Percentiles rank a stretch among this genome's conserved stretches.
These are phyloP conservation scores for Apaloderma vittatum DNA, from an alignment of 2,113 vertebrate genomes.

Conservation along the genomic window DNA sequence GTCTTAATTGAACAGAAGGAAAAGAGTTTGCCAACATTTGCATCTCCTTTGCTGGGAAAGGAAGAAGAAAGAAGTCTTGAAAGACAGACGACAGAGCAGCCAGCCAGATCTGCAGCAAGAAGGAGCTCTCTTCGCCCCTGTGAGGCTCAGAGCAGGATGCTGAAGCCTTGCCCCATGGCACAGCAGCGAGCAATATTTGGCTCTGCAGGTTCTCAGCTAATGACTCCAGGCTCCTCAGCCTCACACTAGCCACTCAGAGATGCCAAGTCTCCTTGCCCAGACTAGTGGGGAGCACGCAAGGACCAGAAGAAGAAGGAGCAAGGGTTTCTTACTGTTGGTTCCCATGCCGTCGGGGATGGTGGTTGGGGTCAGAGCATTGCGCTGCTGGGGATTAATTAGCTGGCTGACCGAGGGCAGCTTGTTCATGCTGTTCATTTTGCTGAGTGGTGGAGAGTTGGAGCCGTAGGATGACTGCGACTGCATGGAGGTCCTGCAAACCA, in stretches of 20 bases:
- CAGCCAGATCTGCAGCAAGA: background rate
- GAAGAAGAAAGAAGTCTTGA: background rate
- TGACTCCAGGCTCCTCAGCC: background rate
- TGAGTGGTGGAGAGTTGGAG: constrained; percentile 90
- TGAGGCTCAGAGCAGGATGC: background rate
- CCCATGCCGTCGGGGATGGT: constrained; percentile 91
- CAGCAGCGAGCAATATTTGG: background rate
- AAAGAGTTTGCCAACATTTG: background rate
- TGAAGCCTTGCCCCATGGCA: background rate
- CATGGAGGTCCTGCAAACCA: constrained; percentile 88
- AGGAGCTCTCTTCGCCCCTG: background rate
- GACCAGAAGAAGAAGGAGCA: background rate
- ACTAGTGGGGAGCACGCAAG: background rate
- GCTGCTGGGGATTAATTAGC: constrained; percentile 97
- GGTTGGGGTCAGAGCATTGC: constrained; percentile 93
- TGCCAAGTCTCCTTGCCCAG: background rate
- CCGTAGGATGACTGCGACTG: constrained; percentile 89
- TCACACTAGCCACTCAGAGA: background rate
- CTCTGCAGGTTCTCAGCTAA: background rate
- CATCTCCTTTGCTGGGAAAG: background rate
- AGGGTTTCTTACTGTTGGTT: constrained; percentile 91
- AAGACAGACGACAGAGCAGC: background rate
- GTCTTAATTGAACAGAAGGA: background rate
- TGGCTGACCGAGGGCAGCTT: constrained; percentile 99
- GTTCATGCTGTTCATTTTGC: constrained; percentile 93